Conservation (phyloP, 2,113 vertebrate species). For the Halcyon malimbica region DNA sequence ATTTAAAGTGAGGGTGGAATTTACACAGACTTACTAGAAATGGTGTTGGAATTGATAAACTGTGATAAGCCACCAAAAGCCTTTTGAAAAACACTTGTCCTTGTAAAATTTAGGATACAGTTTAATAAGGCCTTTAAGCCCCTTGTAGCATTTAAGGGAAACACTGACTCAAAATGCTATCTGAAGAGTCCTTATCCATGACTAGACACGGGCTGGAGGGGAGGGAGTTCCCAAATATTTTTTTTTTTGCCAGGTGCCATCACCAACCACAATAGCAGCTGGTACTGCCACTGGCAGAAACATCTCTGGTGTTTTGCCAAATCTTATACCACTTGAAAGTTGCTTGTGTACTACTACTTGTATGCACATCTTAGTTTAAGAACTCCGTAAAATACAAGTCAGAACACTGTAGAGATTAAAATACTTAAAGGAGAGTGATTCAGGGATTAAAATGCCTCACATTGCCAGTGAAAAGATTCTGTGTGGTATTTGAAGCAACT, state of each 20-base stretch:
- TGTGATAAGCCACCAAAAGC: background rate
- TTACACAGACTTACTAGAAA: background rate
- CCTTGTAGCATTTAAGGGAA: background rate
- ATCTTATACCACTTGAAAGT: background rate
- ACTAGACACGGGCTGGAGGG: background rate
- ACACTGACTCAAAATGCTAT: background rate
- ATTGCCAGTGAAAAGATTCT: background rate
- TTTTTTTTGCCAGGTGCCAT: background rate
- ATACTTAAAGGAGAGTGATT: background rate
- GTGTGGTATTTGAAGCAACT: background rate
- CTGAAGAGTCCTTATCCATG: background rate
- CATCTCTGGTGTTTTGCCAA: background rate
- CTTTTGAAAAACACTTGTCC: background rate
- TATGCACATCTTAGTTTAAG: background rate
- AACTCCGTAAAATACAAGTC: background rate
- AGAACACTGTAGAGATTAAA: background rate
- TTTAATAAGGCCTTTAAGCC: background rate
- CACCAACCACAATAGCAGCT: background rate
- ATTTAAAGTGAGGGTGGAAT: conserved; percentile 15
- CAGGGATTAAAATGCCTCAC: conserved; percentile 11
- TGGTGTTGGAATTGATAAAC: background rate
- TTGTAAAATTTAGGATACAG: background rate
- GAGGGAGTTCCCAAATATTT: background rate
- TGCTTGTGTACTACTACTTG: background rate
- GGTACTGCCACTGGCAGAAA: background rate